Conservation (phyloP, 2,113 vertebrate species). For the Abramis brama region DNA sequence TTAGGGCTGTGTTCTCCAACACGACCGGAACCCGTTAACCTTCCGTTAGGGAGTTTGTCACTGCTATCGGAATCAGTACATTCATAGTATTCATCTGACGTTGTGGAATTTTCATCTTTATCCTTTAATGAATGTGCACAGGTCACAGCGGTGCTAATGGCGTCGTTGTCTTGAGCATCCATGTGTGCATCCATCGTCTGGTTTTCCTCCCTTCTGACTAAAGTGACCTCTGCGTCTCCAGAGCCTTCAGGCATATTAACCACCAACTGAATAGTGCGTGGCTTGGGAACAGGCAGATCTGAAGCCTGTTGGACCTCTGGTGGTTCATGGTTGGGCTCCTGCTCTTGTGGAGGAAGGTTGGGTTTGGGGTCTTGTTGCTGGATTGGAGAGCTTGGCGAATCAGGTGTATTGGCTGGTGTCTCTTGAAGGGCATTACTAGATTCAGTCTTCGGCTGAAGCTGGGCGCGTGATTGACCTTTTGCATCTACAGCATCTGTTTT, state of each 20-base stretch:
- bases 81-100: constrained; percentile 87
- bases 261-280: constrained; percentile 81
- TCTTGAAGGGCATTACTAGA: neutral
- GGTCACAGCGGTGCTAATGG: constrained; percentile 69
- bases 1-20: constrained; percentile 54
- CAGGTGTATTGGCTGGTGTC: constrained; percentile 27
- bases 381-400: neutral
- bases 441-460: neutral
- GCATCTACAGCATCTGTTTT: constrained; percentile 2
- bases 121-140: constrained; percentile 64
- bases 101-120: constrained; percentile 80
- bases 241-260: constrained; percentile 52
- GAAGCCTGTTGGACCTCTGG: neutral
- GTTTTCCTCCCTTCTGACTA: constrained; percentile 60
- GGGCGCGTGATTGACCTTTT: neutral
- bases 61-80: constrained; percentile 53
- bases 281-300: constrained; percentile 84
- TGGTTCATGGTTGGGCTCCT: constrained; percentile 10
- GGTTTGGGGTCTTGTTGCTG: constrained; percentile 51
- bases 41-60: constrained; percentile 61
- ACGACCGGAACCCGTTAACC: constrained; percentile 60
- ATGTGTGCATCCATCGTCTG: constrained; percentile 3
- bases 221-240: constrained; percentile 60
- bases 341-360: constrained; percentile 42
- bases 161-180: constrained; percentile 62